Percentiles rank a stretch among this genome's conserved stretches.
These are phyloP conservation scores for Kobus ellipsiprymnus DNA, from an alignment of 2,113 vertebrate species.

Conservation along the genomic window DNA sequence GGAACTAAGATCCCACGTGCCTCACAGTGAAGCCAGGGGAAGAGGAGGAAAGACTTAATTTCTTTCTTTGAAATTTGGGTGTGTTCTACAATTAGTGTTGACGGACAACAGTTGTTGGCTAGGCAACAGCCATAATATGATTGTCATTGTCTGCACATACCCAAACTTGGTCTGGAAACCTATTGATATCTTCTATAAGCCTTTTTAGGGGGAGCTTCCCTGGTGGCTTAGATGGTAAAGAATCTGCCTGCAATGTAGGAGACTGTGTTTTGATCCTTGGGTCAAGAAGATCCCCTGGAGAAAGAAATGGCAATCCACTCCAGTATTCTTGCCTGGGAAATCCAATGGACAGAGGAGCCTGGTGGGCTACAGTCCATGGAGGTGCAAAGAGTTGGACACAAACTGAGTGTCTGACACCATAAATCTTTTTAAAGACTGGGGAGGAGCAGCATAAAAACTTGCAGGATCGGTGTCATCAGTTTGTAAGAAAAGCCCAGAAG, in stretches of 20 bases:
- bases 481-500: not conserved
- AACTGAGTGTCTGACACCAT: not conserved
- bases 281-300: not conserved
- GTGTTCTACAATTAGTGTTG: not conserved
- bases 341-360: not conserved
- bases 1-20: not conserved
- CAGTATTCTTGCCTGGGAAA: not conserved
- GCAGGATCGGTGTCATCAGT: not conserved
- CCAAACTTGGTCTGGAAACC: not conserved
- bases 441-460: not conserved
- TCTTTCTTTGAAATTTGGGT: not conserved
- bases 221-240: not conserved
- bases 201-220: not conserved
- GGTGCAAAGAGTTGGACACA: not conserved
- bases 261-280: not conserved
- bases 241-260: not conserved
- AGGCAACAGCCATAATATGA: not conserved
- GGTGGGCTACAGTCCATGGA: not conserved
- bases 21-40: not conserved
- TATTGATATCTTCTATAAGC: not conserved
- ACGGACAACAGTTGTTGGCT: not conserved
- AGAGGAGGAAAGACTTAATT: not conserved
- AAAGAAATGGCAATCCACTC: not conserved
- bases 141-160: not conserved
- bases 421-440: not conserved